Conservation (phyloP, 2,113 vertebrate species). For the Gorsachius goisagi region DNA sequence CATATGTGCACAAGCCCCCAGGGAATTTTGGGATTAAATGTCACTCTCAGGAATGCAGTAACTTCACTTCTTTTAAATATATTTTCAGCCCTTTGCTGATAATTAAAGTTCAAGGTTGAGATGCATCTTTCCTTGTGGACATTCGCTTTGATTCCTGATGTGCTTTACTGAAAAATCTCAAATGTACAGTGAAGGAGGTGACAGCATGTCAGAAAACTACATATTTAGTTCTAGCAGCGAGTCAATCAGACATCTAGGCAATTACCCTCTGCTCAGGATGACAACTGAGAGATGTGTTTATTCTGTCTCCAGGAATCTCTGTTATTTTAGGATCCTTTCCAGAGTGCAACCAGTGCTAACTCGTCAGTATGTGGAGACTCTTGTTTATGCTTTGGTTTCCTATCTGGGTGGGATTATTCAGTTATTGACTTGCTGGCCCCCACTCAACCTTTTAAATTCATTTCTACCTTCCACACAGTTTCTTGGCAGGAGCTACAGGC, state of each 20-base stretch:
- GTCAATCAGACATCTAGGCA: conserved; percentile 64
- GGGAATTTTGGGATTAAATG: conserved; percentile 4
- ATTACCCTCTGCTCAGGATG: conserved; percentile 61
- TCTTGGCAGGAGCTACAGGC: conserved; percentile 52
- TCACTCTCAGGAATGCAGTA: conserved; percentile 17
- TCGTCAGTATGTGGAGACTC: conserved; percentile 60
- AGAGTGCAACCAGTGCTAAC: conserved; percentile 62
- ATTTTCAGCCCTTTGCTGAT: background rate
- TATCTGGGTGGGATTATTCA: conserved; percentile 69
- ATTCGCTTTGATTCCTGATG: conserved; percentile 52
- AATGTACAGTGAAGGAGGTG: background rate
- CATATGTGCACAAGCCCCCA: rapidly evolving
- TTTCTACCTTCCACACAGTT: conserved; percentile 54
- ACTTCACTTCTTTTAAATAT: background rate
- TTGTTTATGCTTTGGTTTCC: conserved; percentile 65
- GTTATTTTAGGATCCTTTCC: conserved; percentile 67
- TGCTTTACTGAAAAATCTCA: conserved; percentile 44
- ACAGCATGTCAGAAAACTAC: conserved; percentile 53
- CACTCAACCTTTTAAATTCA: conserved; percentile 61
- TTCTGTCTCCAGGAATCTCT: conserved; percentile 67
- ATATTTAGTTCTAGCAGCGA: conserved; percentile 55
- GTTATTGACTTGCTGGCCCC: conserved; percentile 66
- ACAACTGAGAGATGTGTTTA: conserved; percentile 67
- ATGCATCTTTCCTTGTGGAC: conserved; percentile 50
- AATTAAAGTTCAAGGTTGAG: conserved; percentile 46